Evolutionary conservation across 2,888 invertebrate species (phyloP), one percentile per base, ranked within the genome.

Genomic region (Pyrocoelia pectoralis): DNA sequence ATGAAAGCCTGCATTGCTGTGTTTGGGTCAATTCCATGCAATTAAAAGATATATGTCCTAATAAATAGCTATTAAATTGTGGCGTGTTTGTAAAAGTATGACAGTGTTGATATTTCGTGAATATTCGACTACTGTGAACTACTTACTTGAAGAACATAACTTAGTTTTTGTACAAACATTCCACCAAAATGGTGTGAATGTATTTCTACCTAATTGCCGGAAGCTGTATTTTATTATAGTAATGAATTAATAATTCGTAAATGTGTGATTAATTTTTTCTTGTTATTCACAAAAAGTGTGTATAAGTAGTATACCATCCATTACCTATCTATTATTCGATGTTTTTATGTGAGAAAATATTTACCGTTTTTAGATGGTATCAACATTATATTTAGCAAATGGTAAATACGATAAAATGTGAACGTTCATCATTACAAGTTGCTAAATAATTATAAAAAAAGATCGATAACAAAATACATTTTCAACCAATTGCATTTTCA

Each of bases 401-500:
- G 24, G 24, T 24, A 6, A 24, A 33, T 33, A 33, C n/a, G 9
- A 33, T 33, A 33, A n/a, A 33, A 33, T 8, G 33, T 33, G 2
- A 33, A 33, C 33, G n/a, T n/a, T n/a, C 33, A 33, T 33, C 24
- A 24, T 24, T 24, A 24, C 24, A 72, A 70, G 66, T 66, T 60
- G 62, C 60, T 54, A 66, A 67, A 71, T 70, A 73, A 72, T 72
- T 70, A 67, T 68, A 70, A 69, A 66, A 67, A 65, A 66, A 57
- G 64, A 67, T 69, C 58, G 76, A 76, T 75, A 75, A 76, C 73
- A 69, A 69, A 51, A 56, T n/a, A n/a, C 67, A 56, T 67, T 67
- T 65, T 48, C 64, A 59, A 55, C 69, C 70, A 74, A 75, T 78
- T 76, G 76, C 76, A 73, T 76, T 24, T 77, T 76, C 75, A 73